Evolutionary conservation across 2,888 invertebrate species (phyloP).

Genomic region (Chydorus sphaericus): DNA sequence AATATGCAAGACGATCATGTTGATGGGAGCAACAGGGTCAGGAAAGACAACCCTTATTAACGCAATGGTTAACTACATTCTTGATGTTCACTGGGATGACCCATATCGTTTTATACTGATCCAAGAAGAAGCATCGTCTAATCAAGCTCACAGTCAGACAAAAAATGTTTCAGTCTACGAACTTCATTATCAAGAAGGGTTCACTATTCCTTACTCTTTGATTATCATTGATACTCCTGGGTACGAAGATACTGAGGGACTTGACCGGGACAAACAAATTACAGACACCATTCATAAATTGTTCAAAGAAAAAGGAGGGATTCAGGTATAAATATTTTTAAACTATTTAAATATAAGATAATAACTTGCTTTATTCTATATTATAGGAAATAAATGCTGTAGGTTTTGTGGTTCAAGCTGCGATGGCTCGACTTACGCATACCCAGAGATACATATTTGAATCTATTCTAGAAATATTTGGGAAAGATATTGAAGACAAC

Average conservation of each 20-base stretch:
- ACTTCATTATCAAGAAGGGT: neutral
- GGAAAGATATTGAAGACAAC: constrained; percentile 20
- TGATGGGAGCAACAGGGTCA: constrained; percentile 4
- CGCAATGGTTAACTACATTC: neutral
- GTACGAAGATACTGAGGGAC: neutral
- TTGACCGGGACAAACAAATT: neutral
- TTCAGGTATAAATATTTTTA: no score
- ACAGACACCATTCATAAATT: no score
- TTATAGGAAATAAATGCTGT: constrained; percentile 18
- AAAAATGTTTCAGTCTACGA: neutral
- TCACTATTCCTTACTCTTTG: neutral
- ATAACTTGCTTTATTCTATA: no score
- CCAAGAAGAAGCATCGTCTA: neutral
- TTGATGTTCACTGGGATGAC: constrained; percentile 3
- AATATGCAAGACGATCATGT: no score
- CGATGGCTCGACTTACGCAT: constrained; percentile 17
- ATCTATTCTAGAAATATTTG: constrained; percentile 19
- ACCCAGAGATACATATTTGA: constrained; percentile 19
- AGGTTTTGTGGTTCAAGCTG: constrained; percentile 20
- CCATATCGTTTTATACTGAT: neutral
- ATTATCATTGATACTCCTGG: constrained; percentile 7
- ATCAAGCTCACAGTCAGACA: constrained; percentile 10
- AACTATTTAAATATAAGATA: no score
- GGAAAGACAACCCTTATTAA: constrained; percentile 9
- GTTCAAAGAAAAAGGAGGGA: no score